phyloP scores from a whole-genome alignment of 2,888 invertebrate species.

The Ceriagrion tenellum region DNA sequence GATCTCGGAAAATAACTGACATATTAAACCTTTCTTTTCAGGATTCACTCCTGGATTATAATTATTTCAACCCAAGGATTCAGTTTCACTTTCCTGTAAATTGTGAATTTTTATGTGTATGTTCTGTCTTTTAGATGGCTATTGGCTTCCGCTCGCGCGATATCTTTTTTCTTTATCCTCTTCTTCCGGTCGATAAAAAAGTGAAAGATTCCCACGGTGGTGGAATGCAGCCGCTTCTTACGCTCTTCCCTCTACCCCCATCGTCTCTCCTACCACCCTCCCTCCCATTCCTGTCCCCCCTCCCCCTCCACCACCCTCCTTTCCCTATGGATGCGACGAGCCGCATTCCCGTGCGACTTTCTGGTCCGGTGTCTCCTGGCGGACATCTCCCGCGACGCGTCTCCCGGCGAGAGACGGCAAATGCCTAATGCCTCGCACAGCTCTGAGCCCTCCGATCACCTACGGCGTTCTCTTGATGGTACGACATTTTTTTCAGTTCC shows the following conservation, averaged over 20 bases:
- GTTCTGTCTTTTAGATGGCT: background rate
- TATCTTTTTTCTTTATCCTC: background rate
- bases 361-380: background rate
- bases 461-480: too few species aligned
- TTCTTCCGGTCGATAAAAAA: background rate
- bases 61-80: too few species aligned
- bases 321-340: too few species aligned
- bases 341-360: background rate
- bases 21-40: too few species aligned
- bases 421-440: too few species aligned
- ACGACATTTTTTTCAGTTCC: too few species aligned
- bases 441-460: too few species aligned
- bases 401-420: too few species aligned
- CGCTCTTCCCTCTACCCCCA: background rate
- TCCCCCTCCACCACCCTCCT: too few species aligned
- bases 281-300: background rate
- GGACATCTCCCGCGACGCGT: background rate
- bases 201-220: slow-evolving; percentile 26
- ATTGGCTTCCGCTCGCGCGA: background rate
- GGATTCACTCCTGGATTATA: too few species aligned
- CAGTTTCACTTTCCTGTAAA: background rate
- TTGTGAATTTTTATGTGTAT: background rate
- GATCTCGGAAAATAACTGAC: too few species aligned
- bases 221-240: background rate
- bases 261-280: background rate